These are phyloP conservation scores for Ichneumoninae sp. DNA, from an alignment of 2,888 invertebrate species.

Conservation along the genomic window DNA sequence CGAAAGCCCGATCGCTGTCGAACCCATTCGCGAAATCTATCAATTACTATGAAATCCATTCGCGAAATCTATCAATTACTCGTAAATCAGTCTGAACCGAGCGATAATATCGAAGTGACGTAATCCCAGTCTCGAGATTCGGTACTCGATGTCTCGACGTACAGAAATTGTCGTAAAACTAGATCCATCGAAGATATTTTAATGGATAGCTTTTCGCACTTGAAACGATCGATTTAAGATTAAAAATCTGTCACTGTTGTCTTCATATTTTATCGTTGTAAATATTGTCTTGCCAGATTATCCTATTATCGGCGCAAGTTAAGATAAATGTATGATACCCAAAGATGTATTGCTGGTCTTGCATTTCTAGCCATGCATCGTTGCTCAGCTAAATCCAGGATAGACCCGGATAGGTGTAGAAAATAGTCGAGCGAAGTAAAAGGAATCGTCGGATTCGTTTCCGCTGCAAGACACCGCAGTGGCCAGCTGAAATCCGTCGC, in stretches of 20 bases:
- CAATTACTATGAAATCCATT: constrained; percentile 19
- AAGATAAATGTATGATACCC: background rate
- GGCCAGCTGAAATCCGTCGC: background rate
- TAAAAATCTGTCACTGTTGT: too few relatives aligned
- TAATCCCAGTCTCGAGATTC: background rate
- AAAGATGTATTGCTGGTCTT: background rate
- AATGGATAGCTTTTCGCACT: background rate
- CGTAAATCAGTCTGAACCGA: background rate
- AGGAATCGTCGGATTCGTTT: background rate
- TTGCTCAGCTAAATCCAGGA: background rate
- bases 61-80: constrained; percentile 23
- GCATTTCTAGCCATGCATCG: background rate
- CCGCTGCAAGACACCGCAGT: background rate
- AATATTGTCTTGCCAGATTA: too few relatives aligned
- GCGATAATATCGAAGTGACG: background rate
- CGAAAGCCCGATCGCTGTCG: constrained; percentile 25
- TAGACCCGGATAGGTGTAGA: background rate
- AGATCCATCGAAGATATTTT: background rate
- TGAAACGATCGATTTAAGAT: too few relatives aligned
- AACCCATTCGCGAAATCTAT: constrained; percentile 20
- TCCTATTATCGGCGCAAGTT: background rate
- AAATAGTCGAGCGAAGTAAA: background rate
- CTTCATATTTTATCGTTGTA: too few relatives aligned
- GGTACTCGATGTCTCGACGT: background rate
- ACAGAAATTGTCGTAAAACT: background rate